Evolutionary conservation across 2,113 vertebrate species (phyloP).

Genomic region (Ammospiza caudacuta): DNA sequence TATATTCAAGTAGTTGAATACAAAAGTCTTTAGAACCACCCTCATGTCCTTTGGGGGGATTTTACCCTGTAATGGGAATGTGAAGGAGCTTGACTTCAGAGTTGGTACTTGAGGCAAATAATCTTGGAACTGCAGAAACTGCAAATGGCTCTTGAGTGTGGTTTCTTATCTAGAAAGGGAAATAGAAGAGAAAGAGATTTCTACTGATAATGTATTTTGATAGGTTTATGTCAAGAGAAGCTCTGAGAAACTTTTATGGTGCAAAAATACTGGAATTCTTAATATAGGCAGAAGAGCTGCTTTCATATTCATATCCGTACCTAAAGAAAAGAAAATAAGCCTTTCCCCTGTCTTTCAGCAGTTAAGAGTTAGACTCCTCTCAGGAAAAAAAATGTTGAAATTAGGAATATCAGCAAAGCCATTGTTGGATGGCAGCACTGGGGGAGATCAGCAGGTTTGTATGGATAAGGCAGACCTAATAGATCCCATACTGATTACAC

Average conservation of each 20-base stretch:
- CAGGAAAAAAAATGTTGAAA: neutral
- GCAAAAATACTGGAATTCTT: neutral
- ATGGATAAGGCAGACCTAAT: neutral
- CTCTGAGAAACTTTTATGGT: neutral
- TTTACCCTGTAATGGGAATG: neutral
- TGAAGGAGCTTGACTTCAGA: neutral
- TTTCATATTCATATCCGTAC: neutral
- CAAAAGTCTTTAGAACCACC: neutral
- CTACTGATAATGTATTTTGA: neutral
- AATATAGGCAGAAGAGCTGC: neutral
- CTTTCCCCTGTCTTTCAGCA: neutral
- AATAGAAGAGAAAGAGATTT: neutral
- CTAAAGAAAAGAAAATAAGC: neutral
- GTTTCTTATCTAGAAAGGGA: neutral
- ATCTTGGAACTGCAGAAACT: neutral
- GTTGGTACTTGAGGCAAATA: neutral
- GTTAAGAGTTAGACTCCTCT: neutral
- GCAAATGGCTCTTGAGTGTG: neutral
- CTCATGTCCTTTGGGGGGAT: neutral
- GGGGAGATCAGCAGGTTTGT: neutral
- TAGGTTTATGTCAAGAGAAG: neutral
- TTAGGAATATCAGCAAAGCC: neutral
- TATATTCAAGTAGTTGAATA: neutral
- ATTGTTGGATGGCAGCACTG: neutral
- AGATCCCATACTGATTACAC: neutral